Base-by-base conservation (phyloP, 2,888 invertebrate species). In the Epinotia bilunana region DNA sequence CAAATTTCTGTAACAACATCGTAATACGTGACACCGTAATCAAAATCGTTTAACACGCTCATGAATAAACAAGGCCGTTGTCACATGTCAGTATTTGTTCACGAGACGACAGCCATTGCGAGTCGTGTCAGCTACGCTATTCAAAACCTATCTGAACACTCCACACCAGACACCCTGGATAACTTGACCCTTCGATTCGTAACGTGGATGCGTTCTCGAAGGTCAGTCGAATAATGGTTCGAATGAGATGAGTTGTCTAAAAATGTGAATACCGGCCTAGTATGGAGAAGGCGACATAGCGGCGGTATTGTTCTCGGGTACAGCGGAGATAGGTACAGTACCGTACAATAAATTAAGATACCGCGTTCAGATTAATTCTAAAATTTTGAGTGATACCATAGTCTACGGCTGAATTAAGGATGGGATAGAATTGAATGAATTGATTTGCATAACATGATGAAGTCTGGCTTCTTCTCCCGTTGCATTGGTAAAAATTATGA, bases 11-110 rank as follows among this genome's bases (percentile, higher is more conserved):
- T 49, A 67, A 67, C 62, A 62, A 28, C 43, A 18, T 16, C 57
- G 63, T 63, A 63, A 63, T 58, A 46, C 67, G 64, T 71, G 53
- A 64, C 70, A 28, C 18, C 74, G 70, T 71, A 62, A 74, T 70
- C 69, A 70, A 71, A 70, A 49, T 71, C 64, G 64, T 71, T 74
- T 74, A 65, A 65, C 74, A 74, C 7, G 64, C 70, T 74, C 74
- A 74, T 74, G 74, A 74, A 74, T 74, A 74, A 74, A 71, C 74
- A 74, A 64, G 70, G 74, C 63, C 23, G 65, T 63, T 63, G 58
- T 74, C 74, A 71, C 64, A 74, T 60, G 64, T 12, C 74, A 65
- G 74, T 74, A 74, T 74, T 74, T 74, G 70, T 70, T 74, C 74
- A n/a, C 11, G 39, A 60, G 46, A 53, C 28, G 65, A 23, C 53